Base-by-base conservation (phyloP, 2,113 vertebrate genomes). In the Nymphicus hollandicus region DNA sequence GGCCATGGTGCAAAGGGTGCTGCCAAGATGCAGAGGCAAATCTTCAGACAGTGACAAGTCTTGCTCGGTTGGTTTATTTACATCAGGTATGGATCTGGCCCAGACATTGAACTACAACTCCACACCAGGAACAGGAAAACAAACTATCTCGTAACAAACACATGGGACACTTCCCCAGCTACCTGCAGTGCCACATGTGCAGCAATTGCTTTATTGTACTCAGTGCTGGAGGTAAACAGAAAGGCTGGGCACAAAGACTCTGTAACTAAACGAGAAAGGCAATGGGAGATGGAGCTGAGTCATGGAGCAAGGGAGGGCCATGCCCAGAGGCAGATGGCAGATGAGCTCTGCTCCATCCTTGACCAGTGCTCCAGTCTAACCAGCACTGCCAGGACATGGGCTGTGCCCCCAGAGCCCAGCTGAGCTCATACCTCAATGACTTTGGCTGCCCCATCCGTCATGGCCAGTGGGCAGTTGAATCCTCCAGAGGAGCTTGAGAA, bases 381-480 rank as follows among this genome's bases (percentile, higher is more conserved):
- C 88, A 78, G 81, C 0, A 2, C 63, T 74, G 47, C 43, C 83
- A 84, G 80, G 47, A 35, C 0, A 0, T 74, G 77, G 82, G 83
- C 89, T 76, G 82, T 43, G 73, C 68, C 65, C 63, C 39, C 39
- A 6, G 81, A 39, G 66, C 63, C 41, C 71, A 52, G 72, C 65
- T 39, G 47, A 76, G 66, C 65, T 93, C 92, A 47, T 81, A 99
- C 98, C 98, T 99, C 98, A 61, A 99, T 98, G 74, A 99, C 99
- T 98, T 98, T 99, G 84, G 98, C 98, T 69, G 98, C 98, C 86
- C 98, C 99, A 44, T 99, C 98, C 29, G 98, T 99, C 99, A 99
- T 99, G 92, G 99, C 98, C 88, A 99, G 97, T 11, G 99, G 98
- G 84, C 98, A 98, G 29, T 10, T 97, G 97, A 98, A 99, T 28